A percentile compares a stretch with the other conserved stretches of the same genome.
These are phyloP conservation scores for Lycaon pictus DNA, from an alignment of 2,113 vertebrate genomes.

Conservation along the genomic window DNA sequence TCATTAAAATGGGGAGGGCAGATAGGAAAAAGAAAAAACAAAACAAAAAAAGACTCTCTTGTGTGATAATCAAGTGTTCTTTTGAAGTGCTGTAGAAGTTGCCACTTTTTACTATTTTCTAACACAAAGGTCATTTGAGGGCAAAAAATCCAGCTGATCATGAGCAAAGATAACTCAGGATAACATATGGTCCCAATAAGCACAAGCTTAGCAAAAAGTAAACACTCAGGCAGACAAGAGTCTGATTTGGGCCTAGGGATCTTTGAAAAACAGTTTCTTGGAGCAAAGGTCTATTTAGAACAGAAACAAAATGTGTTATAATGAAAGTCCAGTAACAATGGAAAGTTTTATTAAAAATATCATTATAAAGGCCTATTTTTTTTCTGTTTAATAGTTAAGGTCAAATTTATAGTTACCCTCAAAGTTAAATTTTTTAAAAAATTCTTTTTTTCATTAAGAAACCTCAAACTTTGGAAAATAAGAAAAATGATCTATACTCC, in stretches of 20 bases:
- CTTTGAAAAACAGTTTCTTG: constrained; percentile 60
- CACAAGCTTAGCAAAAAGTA: constrained; percentile 68
- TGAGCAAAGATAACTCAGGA: constrained; percentile 59
- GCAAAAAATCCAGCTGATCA: constrained; percentile 63
- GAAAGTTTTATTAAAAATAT: constrained; percentile 52
- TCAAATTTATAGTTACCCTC: neutral
- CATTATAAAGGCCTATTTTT: constrained; percentile 35
- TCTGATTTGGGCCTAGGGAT: constrained; percentile 54
- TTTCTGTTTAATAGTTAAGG: constrained; percentile 2
- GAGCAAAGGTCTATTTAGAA: constrained; percentile 69
- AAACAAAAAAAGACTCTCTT: neutral
- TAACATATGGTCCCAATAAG: constrained; percentile 75
- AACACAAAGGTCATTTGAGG: constrained; percentile 61
- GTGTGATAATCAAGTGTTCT: neutral
- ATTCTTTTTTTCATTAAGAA: constrained; percentile 20
- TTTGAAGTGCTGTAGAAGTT: constrained; percentile 57
- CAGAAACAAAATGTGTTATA: constrained; percentile 54
- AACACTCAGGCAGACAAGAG: constrained; percentile 56
- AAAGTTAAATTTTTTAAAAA: constrained; percentile 42
- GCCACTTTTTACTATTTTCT: constrained; percentile 39
- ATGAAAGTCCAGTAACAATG: constrained; percentile 51
- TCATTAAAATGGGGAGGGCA: neutral
- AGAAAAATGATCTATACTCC: constrained; percentile 25
- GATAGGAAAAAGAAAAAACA: neutral
- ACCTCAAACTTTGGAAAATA: constrained; percentile 47